These are phyloP conservation scores for Upupa epops DNA, from an alignment of 2,113 vertebrate species.

Conservation along the genomic window DNA sequence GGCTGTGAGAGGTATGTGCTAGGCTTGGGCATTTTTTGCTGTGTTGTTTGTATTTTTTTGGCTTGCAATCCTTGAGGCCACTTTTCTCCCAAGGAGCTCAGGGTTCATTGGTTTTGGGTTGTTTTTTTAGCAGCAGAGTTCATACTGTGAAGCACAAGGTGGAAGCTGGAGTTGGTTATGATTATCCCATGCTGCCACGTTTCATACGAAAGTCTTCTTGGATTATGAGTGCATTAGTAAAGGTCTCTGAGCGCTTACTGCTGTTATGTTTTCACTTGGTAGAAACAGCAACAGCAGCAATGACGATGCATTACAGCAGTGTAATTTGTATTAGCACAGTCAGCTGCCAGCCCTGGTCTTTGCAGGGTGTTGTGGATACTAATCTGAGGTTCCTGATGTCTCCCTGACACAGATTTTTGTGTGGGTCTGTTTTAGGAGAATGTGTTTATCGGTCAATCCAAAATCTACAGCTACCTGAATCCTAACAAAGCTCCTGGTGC, in stretches of 20 bases:
- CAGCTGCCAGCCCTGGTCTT: not conserved
- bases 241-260: not conserved
- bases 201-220: not conserved
- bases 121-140: not conserved
- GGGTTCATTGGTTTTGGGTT: not conserved
- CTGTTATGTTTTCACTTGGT: not conserved
- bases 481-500: constrained; percentile 76
- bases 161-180: not conserved
- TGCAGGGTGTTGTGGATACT: not conserved
- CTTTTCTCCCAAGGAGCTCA: not conserved
- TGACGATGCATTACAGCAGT: not conserved
- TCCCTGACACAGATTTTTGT: not conserved
- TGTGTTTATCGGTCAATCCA: constrained; percentile 73
- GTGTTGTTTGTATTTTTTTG: not conserved
- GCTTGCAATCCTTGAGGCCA: not conserved
- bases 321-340: not conserved
- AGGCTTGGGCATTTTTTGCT: not conserved
- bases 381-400: not conserved
- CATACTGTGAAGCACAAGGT: not conserved
- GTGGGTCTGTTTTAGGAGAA: constrained; percentile 80
- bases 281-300: not conserved
- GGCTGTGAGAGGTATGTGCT: not conserved
- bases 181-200: not conserved
- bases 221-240: not conserved
- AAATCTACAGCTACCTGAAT: constrained; percentile 79